Conservation (phyloP, 2,113 vertebrate genomes). For the Corydoras sp. region DNA sequence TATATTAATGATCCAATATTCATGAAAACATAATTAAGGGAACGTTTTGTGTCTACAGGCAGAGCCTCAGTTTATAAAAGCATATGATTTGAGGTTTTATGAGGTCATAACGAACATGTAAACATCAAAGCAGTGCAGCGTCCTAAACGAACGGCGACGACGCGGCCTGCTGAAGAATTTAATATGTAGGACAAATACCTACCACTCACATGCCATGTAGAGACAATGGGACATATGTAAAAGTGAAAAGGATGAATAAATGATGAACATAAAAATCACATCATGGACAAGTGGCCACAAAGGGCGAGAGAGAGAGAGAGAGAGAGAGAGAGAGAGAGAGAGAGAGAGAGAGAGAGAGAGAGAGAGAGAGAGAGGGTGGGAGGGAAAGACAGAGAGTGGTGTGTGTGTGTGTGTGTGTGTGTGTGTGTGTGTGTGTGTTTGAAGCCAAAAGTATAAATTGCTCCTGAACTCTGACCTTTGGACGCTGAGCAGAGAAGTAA, state of each 20-base stretch:
- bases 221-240: constrained; percentile 36
- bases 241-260: constrained; percentile 29
- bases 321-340: constrained; percentile 2
- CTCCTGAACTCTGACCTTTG: constrained; percentile 31
- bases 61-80: too few species aligned
- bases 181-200: constrained; percentile 36
- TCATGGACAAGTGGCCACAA: constrained; percentile 15
- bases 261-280: constrained; percentile 28
- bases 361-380: too few species aligned
- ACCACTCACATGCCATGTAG: constrained; percentile 40
- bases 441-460: constrained; percentile 9
- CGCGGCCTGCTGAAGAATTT: neutral
- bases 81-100: neutral
- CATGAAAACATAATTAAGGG: too few species aligned
- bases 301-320: constrained; percentile 14
- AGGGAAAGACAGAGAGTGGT: neutral
- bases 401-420: neutral
- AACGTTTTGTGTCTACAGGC: too few species aligned
- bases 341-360: constrained; percentile 19
- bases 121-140: neutral
- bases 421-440: constrained; percentile 5
- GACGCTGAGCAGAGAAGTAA: constrained; percentile 2
- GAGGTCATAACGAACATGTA: neutral
- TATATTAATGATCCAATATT: too few species aligned
- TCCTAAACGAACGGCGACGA: neutral